phyloP scores from a whole-genome alignment of 2,113 vertebrate species.

The Leptocoma aspasia region DNA sequence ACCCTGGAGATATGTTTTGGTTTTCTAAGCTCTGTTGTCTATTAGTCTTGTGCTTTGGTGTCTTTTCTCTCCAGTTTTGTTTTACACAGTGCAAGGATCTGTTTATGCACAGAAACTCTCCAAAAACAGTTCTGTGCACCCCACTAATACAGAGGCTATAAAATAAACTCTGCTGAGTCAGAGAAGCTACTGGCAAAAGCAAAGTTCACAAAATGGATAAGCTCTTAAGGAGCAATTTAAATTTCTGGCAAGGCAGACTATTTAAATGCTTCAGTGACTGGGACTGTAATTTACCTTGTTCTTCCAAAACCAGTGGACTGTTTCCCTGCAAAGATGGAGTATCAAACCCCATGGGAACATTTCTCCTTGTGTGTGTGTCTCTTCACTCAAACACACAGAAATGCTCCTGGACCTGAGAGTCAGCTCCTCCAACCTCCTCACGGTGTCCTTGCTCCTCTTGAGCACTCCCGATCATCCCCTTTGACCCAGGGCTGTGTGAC shows the following conservation, averaged over 20 bases:
- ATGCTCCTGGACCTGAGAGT: background rate
- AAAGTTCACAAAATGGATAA: background rate
- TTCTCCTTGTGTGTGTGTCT: background rate
- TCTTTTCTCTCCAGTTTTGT: background rate
- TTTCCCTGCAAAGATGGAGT: background rate
- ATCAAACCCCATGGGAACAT: background rate
- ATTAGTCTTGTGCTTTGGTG: background rate
- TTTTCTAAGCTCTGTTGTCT: conserved; percentile 34
- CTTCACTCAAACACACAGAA: background rate
- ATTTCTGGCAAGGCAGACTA: background rate
- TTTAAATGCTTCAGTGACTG: background rate
- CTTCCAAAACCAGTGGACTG: background rate
- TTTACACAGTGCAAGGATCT: background rate
- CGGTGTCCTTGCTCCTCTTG: background rate
- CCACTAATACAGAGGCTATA: background rate
- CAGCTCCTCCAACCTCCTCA: background rate
- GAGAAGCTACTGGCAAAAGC: background rate
- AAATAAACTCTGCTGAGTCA: background rate
- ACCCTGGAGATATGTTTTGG: conserved; percentile 19
- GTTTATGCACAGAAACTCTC: background rate
- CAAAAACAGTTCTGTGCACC: background rate
- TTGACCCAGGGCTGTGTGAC: background rate
- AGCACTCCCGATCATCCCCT: background rate
- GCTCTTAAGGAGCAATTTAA: background rate
- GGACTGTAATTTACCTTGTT: background rate